These are phyloP conservation scores for Parauchenoglanis ngamensis DNA, from an alignment of 2,797 vertebrate genomes.

Conservation along the genomic window DNA sequence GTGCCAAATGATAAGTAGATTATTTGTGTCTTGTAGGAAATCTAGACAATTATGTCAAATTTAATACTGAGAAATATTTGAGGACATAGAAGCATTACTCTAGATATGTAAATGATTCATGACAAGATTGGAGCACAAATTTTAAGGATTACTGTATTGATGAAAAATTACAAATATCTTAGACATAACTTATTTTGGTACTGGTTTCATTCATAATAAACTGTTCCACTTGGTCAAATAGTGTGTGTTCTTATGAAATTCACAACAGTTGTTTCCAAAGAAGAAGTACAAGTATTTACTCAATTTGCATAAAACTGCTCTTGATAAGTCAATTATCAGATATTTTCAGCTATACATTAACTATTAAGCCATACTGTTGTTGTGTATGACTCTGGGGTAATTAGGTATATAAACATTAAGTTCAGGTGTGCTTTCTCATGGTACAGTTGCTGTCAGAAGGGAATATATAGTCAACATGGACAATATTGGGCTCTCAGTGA, in stretches of 20 bases:
- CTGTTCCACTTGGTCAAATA: background rate
- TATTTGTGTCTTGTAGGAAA: background rate
- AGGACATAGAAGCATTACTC: background rate
- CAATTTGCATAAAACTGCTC: background rate
- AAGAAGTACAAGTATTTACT: background rate
- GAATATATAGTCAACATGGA: too few species aligned
- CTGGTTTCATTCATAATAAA: background rate
- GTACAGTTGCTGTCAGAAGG: too few species aligned
- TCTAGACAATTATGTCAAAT: background rate
- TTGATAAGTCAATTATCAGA: background rate
- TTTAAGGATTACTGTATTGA: background rate
- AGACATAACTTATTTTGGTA: background rate
- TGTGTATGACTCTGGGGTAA: background rate
- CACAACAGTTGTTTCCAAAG: background rate
- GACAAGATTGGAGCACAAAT: background rate
- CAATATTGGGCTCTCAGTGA: too few species aligned
- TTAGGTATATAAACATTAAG: background rate
- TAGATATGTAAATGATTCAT: background rate
- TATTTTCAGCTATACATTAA: background rate
- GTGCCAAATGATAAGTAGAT: slow-evolving; percentile 9
- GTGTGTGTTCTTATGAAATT: background rate
- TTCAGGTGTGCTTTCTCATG: background rate
- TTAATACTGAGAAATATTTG: background rate
- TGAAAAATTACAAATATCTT: slow-evolving; percentile 4
- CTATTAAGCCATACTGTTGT: background rate